Percentiles rank a stretch among this genome's conserved stretches.
These are phyloP conservation scores for Boulengeromyrus knoepffleri DNA, from an alignment of 2,113 vertebrate species.

Conservation along the genomic window DNA sequence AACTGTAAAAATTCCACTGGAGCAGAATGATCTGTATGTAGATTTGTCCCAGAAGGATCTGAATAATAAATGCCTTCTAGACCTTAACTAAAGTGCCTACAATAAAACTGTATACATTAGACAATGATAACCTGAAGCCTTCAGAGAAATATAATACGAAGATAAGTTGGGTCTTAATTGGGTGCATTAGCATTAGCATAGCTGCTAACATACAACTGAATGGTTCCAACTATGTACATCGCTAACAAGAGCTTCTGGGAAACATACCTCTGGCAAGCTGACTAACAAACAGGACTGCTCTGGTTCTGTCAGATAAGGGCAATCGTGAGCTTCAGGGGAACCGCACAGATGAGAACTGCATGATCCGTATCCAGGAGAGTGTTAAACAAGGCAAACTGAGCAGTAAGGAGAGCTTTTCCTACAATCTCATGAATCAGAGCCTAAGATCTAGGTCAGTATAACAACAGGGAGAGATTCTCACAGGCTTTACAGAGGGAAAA, in stretches of 20 bases:
- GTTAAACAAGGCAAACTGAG: background rate
- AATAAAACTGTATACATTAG: background rate
- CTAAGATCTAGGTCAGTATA: constrained; percentile 19
- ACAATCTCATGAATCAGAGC: background rate
- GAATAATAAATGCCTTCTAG: background rate
- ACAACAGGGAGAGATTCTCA: background rate
- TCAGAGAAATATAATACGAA: background rate
- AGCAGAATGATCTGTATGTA: background rate
- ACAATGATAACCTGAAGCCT: background rate
- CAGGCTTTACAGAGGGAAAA: background rate
- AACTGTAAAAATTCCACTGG: background rate
- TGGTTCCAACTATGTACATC: background rate
- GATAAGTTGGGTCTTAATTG: background rate
- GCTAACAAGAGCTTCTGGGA: background rate
- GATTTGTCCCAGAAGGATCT: background rate
- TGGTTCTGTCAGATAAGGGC: constrained; percentile 23
- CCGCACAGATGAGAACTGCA: background rate
- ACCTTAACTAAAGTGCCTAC: background rate
- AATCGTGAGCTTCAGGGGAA: constrained; percentile 18
- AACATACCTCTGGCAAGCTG: background rate
- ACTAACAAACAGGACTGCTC: background rate
- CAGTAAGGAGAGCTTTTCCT: background rate
- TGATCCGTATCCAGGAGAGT: background rate
- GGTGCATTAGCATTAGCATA: background rate
- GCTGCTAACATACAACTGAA: background rate